Evolutionary conservation across 35 echinoderm and acorn worm genomes (phyloP).

Genomic region (Chiridota heheva): DNA sequence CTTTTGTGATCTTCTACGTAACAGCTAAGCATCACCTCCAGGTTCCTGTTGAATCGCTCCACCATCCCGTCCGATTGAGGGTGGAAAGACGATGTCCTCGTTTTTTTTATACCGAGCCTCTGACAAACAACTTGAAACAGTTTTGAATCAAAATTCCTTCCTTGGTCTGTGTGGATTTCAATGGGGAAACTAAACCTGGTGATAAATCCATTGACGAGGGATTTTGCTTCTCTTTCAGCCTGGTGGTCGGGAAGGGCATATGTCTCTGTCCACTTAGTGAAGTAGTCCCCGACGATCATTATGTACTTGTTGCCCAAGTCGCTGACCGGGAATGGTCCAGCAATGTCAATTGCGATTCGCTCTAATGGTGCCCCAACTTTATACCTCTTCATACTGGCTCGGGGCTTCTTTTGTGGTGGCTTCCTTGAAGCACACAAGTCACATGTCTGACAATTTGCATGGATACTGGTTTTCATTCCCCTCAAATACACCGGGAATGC

Average conservation of each 20-base stretch:
- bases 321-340: slow-evolving; percentile 11
- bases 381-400: not conserved
- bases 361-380: not conserved
- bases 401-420: not conserved
- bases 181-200: no score
- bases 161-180: no score
- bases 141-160: no score
- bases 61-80: slow-evolving; percentile 53
- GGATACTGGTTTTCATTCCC: no score
- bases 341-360: slow-evolving; percentile 34
- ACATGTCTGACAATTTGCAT: no score
- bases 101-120: no score
- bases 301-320: slow-evolving; percentile 11
- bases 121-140: no score
- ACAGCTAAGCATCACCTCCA: slow-evolving; percentile 28
- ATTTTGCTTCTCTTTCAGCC: no score
- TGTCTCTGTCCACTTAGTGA: slow-evolving; percentile 30
- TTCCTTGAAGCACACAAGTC: slow-evolving; percentile 13
- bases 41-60: slow-evolving; percentile 56
- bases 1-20: slow-evolving; percentile 4
- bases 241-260: not conserved
- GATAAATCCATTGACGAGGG: no score
- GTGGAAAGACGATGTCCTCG: no score
- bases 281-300: slow-evolving; percentile 20
- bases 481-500: no score